Conservation (phyloP, 2,797 vertebrate genomes). For the Siniperca obscura region DNA sequence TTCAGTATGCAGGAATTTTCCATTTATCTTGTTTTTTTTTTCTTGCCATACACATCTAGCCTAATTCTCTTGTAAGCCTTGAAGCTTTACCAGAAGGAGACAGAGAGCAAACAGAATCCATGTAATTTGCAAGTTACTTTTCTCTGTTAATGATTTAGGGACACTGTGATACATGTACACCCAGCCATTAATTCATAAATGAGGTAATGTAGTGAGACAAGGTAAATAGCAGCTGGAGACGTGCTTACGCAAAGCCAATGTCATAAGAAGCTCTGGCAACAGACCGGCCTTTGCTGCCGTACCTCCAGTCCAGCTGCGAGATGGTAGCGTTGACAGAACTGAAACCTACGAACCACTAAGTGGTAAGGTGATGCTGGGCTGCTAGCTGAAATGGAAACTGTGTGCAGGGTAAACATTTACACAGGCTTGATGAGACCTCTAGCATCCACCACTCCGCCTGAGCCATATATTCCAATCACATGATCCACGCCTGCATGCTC, state of each 20-base stretch:
- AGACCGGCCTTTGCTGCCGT: constrained; percentile 14
- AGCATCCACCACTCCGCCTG: constrained; percentile 61
- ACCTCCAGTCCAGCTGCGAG: constrained; percentile 44
- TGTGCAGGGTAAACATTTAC: constrained; percentile 82
- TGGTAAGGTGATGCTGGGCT: constrained; percentile 71
- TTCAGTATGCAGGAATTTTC: background rate
- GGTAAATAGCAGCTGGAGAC: constrained; percentile 44
- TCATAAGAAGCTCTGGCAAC: constrained; percentile 41
- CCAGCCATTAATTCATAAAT: constrained; percentile 49
- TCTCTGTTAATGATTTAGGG: constrained; percentile 49
- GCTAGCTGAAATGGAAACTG: constrained; percentile 78
- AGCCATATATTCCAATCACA: constrained; percentile 79
- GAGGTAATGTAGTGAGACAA: constrained; percentile 54
- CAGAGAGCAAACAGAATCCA: constrained; percentile 27
- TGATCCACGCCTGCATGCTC: constrained; percentile 57
- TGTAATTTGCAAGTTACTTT: constrained; percentile 26
- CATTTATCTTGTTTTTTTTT: constrained; percentile 20
- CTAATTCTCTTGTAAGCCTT: background rate
- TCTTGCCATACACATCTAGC: background rate
- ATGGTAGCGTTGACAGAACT: constrained; percentile 60
- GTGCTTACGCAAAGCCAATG: constrained; percentile 18
- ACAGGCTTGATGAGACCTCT: constrained; percentile 77
- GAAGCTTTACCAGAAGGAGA: background rate
- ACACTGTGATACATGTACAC: constrained; percentile 11
- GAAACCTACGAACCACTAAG: constrained; percentile 66